These are phyloP conservation scores for Meloe dianella DNA, from an alignment of 2,888 invertebrate species.

Conservation along the genomic window DNA sequence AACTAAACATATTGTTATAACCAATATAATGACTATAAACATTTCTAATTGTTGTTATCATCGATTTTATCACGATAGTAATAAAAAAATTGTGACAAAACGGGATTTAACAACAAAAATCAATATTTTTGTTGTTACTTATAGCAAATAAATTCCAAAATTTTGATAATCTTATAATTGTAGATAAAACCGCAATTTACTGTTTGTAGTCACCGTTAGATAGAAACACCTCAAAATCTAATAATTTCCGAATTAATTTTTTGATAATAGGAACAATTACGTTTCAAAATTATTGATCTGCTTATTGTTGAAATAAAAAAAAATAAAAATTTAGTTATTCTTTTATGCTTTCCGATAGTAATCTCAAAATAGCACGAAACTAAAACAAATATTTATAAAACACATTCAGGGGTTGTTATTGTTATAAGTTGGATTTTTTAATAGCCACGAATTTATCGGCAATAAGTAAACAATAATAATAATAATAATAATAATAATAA, in stretches of 20 bases:
- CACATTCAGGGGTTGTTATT: background rate
- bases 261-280: no score
- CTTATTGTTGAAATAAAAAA: background rate
- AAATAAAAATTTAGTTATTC: background rate
- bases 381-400: conserved; percentile 8
- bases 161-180: background rate
- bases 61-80: background rate
- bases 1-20: conserved; percentile 7
- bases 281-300: background rate
- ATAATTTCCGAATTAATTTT: no score
- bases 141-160: background rate
- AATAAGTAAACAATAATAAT: background rate
- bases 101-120: background rate
- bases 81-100: background rate
- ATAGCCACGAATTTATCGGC: background rate
- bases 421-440: background rate
- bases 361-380: conserved; percentile 2
- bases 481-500: background rate
- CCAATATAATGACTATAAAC: background rate
- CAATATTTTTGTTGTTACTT: background rate
- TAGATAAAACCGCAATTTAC: background rate
- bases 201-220: background rate
- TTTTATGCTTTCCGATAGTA: background rate
- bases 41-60: background rate
- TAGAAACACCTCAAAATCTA: no score